phyloP scores from a whole-genome alignment of 23 tunicate species.

The Halocynthia roretzi region DNA sequence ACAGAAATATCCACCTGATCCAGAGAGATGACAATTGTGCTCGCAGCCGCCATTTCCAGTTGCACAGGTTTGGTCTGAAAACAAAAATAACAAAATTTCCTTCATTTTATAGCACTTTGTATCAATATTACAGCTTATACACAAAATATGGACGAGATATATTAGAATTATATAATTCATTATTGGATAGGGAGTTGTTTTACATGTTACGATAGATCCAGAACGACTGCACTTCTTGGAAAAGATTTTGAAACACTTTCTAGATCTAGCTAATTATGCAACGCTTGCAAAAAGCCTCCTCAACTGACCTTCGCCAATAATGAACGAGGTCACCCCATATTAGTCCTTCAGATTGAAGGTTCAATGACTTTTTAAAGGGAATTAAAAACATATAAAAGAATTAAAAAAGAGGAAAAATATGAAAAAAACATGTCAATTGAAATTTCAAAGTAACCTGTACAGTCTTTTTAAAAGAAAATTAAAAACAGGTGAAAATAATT shows the following conservation, averaged over 20 bases:
- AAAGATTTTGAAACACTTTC: too few species aligned
- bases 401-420: not conserved
- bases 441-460: conserved; percentile 45
- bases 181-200: not conserved
- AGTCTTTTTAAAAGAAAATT: conserved; percentile 4
- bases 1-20: conserved; percentile 45
- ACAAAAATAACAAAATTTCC: not conserved
- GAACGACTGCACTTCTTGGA: not conserved
- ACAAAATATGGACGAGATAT: not conserved
- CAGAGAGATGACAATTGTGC: conserved; percentile 67
- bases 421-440: not conserved
- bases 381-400: not conserved
- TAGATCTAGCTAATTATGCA: too few species aligned
- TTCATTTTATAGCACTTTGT: not conserved
- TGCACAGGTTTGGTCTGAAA: conserved; percentile 64
- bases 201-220: not conserved
- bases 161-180: not conserved
- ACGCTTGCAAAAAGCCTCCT: too few species aligned
- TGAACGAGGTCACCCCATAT: not conserved
- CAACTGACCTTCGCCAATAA: too few species aligned
- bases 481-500: not conserved
- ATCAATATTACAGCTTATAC: too few species aligned
- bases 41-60: conserved; percentile 84
- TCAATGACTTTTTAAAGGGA: not conserved
- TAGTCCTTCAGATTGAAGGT: not conserved